phyloP scores from a whole-genome alignment of 2,888 invertebrate genomes.

The Schizotus pectinicornis region DNA sequence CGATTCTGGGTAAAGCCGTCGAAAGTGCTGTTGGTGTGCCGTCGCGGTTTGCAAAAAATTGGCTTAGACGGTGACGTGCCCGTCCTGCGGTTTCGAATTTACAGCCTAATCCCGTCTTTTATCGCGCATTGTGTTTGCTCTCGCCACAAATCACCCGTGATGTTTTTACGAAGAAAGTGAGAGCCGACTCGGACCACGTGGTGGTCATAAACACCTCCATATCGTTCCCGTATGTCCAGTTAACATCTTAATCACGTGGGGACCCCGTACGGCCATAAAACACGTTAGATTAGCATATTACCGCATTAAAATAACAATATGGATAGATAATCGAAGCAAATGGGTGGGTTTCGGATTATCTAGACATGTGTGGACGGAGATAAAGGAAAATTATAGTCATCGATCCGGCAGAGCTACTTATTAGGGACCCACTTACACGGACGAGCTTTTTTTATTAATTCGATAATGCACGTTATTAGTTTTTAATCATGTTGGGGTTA shows the following conservation, averaged over 20 bases:
- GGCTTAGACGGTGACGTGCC: no score
- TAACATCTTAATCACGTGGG: slow-evolving; percentile 15
- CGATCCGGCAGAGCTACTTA: slow-evolving; percentile 54
- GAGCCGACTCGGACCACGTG: slow-evolving; percentile 19
- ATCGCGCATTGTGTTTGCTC: slow-evolving; percentile 6
- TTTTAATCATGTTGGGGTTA: slow-evolving; percentile 42
- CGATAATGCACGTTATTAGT: slow-evolving; percentile 53
- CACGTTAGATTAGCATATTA: slow-evolving; percentile 45
- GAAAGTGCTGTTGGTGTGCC: no score
- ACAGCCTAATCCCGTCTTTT: slow-evolving; percentile 4
- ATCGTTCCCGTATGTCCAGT: slow-evolving; percentile 19
- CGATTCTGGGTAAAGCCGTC: no score
- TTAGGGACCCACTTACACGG: slow-evolving; percentile 53
- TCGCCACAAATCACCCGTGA: slow-evolving; percentile 14
- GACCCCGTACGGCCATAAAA: slow-evolving; percentile 28
- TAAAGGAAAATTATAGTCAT: slow-evolving; percentile 57
- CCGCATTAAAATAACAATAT: slow-evolving; percentile 48
- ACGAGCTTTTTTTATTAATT: slow-evolving; percentile 52
- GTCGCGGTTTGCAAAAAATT: no score
- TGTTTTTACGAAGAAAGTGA: slow-evolving; percentile 26
- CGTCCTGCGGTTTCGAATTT: no score
- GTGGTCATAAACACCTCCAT: slow-evolving; percentile 22
- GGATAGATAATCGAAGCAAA: slow-evolving; percentile 50
- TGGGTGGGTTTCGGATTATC: slow-evolving; percentile 51
- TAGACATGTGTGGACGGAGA: slow-evolving; percentile 52